Conservation (phyloP, 2,888 invertebrate genomes). For the Drosophila mimica region DNA sequence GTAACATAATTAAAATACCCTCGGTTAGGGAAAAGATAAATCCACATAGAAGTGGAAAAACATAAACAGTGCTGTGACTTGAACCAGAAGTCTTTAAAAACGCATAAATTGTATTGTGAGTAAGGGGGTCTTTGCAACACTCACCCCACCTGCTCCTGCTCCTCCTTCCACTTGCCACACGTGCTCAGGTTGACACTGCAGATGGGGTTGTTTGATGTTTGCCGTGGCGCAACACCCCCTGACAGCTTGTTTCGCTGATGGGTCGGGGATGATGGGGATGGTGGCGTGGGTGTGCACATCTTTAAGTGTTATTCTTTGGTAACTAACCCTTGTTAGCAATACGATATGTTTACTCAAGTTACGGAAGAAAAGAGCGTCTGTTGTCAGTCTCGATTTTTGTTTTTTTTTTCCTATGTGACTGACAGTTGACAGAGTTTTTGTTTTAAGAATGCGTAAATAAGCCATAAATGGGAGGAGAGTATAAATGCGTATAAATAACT, state of each 20-base stretch:
- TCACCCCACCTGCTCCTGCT: not conserved
- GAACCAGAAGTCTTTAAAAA: constrained; percentile 67
- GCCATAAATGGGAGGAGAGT: constrained; percentile 60
- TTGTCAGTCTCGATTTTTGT: constrained; percentile 38
- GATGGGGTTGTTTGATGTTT: constrained; percentile 58
- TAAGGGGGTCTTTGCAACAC: not conserved
- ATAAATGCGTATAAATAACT: constrained; percentile 53
- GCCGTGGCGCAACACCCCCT: constrained; percentile 22
- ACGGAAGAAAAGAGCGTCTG: not conserved
- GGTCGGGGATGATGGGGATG: not conserved
- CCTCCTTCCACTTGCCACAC: not conserved
- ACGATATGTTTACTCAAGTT: constrained; percentile 67
- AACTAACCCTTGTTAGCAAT: constrained; percentile 71
- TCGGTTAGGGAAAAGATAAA: constrained; percentile 20
- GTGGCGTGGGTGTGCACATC: constrained; percentile 34
- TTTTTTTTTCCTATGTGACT: constrained; percentile 43
- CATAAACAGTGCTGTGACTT: constrained; percentile 33
- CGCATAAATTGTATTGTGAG: constrained; percentile 67
- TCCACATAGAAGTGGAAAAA: constrained; percentile 36
- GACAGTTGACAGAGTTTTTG: constrained; percentile 75
- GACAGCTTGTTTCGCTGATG: constrained; percentile 8
- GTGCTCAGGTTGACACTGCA: constrained; percentile 48
- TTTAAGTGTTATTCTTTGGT: constrained; percentile 71
- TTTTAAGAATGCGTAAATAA: constrained; percentile 67
- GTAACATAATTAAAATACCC: not conserved